Evolutionary conservation across 1,140 invertebrate genomes (phyloP).

Genomic region (Drosophila busckii): DNA sequence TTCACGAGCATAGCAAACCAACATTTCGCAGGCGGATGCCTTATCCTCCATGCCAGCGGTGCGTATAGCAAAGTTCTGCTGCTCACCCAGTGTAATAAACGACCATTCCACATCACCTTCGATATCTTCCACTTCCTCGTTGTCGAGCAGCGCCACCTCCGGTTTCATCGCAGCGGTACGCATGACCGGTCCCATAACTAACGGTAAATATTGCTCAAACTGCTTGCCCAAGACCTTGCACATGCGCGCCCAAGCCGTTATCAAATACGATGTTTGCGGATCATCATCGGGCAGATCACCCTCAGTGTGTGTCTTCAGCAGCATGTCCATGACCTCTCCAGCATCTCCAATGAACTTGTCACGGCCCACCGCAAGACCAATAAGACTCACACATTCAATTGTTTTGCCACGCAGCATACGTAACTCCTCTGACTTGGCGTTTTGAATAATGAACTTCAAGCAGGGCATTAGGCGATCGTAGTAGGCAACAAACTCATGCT

Average conservation of each 20-base stretch:
- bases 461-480: constrained; percentile 95
- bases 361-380: constrained; percentile 97
- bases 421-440: constrained; percentile 92
- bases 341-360: constrained; percentile 97
- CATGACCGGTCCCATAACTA: constrained; percentile 98
- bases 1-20: constrained; percentile 98
- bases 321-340: constrained; percentile 96
- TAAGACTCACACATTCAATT: constrained; percentile 99
- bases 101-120: constrained; percentile 97
- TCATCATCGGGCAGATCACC: constrained; percentile 94
- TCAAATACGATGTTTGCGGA: constrained; percentile 98
- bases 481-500: constrained; percentile 91
- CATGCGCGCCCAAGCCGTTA: constrained; percentile 99
- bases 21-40: constrained; percentile 99
- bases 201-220: constrained; percentile 97
- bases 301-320: constrained; percentile 93
- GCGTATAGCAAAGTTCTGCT: constrained; percentile 95
- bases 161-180: constrained; percentile 97
- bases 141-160: constrained; percentile 97
- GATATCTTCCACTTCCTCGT: constrained; percentile 92
- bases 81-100: constrained; percentile 97
- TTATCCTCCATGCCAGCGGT: constrained; percentile 98
- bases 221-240: constrained; percentile 97
- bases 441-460: constrained; percentile 98
- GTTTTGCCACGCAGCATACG: constrained; percentile 95